Evolutionary conservation across 2,113 vertebrate genomes (phyloP), one percentile per base, ranked within the genome.

Genomic region (Phylloscopus whistleri): DNA sequence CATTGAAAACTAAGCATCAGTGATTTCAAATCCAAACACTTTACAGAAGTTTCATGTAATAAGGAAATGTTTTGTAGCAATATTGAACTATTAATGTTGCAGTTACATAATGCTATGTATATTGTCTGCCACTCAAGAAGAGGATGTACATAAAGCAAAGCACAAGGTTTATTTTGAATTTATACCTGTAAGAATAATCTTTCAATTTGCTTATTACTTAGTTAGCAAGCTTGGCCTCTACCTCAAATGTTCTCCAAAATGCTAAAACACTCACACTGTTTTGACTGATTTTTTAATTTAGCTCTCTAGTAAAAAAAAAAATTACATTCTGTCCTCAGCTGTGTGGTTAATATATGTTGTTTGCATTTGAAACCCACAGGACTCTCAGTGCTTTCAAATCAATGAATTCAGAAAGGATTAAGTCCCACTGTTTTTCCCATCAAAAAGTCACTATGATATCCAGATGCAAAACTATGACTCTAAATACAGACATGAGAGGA

Each of bases 391-490:
- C n/a, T 92, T 90, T 75, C 64, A 88, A 52, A 86, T 81, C 27
- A 84, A 30, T 46, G 14, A n/a, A 66, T 64, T 84, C 64, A 75
- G 48, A 59, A 74, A 84, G 69, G 31, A 84, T 60, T 44, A 95
- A 74, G 48, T 22, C 52, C 63, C 33, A 30, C 24, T 77, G 51
- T 5, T 88, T 88, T 93, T 68, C 48, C 43, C 52, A 81, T 84
- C 68, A 81, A 73, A 93, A 95, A 87, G 60, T 68, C 76, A 30
- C 86, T 63, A 35, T 39, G 43, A 68, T 68, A 92, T 22, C 88
- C 79, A 87, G 64, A 91, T 78, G 52, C 28, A 94, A 78, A 96
- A 23, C 49, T 30, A 46, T 46, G 41, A 73, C 56, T 52, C 60
- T 63, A 81, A 73, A 53, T 7, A 80, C 43, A 95, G 27, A 48